phyloP scores from a whole-genome alignment of 2,888 invertebrate genomes.

The Caenorhabditis sulstoni region DNA sequence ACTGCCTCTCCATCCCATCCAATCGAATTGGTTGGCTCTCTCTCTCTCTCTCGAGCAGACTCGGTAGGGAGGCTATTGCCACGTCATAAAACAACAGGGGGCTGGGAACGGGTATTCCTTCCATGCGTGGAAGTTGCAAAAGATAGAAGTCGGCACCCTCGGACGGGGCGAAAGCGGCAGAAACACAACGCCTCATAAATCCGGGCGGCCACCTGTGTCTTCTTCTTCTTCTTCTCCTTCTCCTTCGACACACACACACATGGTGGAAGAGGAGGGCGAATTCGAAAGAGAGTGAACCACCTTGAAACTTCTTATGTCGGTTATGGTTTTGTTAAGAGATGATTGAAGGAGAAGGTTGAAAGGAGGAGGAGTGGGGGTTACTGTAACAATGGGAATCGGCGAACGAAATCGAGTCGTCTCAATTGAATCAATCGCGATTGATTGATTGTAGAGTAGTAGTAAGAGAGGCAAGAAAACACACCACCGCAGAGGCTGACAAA shows the following conservation, averaged over 20 bases:
- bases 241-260: constrained; percentile 9
- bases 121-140: too few species aligned
- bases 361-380: background rate
- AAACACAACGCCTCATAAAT: constrained; percentile 43
- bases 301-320: constrained; percentile 38
- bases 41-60: background rate
- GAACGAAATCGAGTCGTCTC: constrained; percentile 24
- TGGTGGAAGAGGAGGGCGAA: constrained; percentile 19
- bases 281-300: constrained; percentile 27
- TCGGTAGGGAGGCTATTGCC: too few species aligned
- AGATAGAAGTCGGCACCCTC: too few species aligned
- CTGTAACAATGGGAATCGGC: constrained; percentile 1
- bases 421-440: constrained; percentile 37
- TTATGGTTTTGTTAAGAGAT: constrained; percentile 48
- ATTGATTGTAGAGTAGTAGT: constrained; percentile 45
- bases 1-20: too few species aligned
- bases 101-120: too few species aligned
- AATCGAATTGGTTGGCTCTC: background rate
- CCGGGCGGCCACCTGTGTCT: constrained; percentile 27
- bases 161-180: constrained; percentile 5
- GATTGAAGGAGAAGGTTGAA: constrained; percentile 14
- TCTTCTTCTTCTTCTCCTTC: background rate
- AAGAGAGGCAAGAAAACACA: constrained; percentile 27
- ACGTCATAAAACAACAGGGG: too few species aligned
- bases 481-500: constrained; percentile 25